phyloP scores from a whole-genome alignment of 2,113 vertebrate species.

The Columba livia region DNA sequence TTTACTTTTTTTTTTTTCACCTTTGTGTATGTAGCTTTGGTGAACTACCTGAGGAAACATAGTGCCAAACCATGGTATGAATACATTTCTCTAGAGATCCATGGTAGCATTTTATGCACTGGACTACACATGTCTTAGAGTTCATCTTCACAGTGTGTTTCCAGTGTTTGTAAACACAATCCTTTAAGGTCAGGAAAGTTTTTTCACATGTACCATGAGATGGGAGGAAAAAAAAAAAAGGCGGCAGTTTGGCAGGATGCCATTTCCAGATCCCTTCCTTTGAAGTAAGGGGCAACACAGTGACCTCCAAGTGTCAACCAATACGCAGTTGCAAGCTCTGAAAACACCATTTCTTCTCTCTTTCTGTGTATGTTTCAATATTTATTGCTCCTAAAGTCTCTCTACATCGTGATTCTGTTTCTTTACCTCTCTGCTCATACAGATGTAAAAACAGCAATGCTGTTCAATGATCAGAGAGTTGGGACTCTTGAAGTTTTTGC shows the following conservation, averaged over 20 bases:
- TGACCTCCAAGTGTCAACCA: background rate
- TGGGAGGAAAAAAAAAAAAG: background rate
- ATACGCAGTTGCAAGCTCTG: background rate
- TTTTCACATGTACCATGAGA: fast-evolving
- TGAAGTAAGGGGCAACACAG: background rate
- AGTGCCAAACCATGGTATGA: background rate
- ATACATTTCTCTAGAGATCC: background rate
- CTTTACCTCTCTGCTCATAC: background rate
- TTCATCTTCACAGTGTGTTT: background rate
- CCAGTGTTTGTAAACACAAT: background rate
- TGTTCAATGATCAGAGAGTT: background rate
- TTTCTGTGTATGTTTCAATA: background rate
- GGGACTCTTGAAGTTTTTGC: background rate
- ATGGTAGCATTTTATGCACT: background rate
- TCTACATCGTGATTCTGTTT: background rate
- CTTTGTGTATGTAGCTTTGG: background rate
- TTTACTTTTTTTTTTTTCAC: background rate
- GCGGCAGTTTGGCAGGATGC: background rate
- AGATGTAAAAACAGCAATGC: background rate
- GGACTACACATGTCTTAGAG: background rate
- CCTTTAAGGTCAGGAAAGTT: background rate
- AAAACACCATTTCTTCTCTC: background rate
- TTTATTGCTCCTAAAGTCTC: background rate
- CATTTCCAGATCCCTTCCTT: background rate
- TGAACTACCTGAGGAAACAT: background rate